These are phyloP conservation scores for Acrossocheilus fasciatus DNA, from an alignment of 2,797 vertebrate species.

Conservation along the genomic window DNA sequence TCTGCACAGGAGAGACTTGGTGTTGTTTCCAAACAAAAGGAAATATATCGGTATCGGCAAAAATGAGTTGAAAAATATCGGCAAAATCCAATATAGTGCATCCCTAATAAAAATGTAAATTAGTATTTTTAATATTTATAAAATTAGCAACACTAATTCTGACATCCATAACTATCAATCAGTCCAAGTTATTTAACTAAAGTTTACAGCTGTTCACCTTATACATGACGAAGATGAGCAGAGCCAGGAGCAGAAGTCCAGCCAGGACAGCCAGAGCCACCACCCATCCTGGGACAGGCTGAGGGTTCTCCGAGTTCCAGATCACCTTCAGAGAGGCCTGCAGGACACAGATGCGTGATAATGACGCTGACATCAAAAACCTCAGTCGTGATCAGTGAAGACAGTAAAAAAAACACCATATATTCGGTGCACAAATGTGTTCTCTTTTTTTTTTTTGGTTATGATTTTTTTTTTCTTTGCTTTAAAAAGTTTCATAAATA, in stretches of 20 bases:
- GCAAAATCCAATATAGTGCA: too few species aligned
- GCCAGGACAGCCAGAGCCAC: conserved; percentile 93
- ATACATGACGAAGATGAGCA: conserved; percentile 97
- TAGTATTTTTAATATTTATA: background rate
- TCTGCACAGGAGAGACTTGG: too few species aligned
- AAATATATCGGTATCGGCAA: too few species aligned
- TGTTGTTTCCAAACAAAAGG: too few species aligned
- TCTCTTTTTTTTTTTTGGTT: too few species aligned
- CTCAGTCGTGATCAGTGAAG: background rate
- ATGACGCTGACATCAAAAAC: background rate
- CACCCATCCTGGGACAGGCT: conserved; percentile 91
- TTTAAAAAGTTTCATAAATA: background rate
- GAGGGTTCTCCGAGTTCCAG: conserved; percentile 84
- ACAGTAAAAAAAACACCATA: background rate
- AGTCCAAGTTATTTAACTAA: background rate
- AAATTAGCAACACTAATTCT: background rate
- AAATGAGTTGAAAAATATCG: too few species aligned
- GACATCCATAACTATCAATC: background rate
- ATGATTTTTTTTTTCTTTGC: background rate
- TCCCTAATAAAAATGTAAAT: background rate
- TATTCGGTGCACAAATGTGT: background rate
- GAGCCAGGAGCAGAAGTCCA: conserved; percentile 88
- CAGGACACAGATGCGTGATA: background rate
- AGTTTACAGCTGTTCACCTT: conserved; percentile 78
- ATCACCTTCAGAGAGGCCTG: conserved; percentile 90